Percentiles rank a stretch among this genome's conserved stretches.
Conservation (phyloP, 2,113 vertebrate species). For the Antennarius striatus region DNA sequence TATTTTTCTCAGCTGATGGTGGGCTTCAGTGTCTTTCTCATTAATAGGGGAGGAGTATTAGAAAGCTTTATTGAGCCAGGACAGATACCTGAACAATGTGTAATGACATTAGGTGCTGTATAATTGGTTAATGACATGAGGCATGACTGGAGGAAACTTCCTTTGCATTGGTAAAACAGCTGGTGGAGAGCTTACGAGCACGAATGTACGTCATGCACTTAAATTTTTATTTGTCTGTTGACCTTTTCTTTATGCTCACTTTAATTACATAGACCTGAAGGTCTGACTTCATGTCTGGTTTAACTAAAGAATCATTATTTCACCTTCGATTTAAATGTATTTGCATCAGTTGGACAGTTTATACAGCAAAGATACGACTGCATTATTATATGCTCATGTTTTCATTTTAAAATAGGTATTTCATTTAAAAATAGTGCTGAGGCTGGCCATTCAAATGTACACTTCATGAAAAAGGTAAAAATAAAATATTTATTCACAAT, state of each 20-base stretch:
- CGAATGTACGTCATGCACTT: conserved; percentile 23
- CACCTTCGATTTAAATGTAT: background rate
- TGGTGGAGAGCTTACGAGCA: conserved; percentile 3
- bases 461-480: too few relatives aligned
- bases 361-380: too few relatives aligned
- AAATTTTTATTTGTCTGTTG: conserved; percentile 6
- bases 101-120: conserved; percentile 44
- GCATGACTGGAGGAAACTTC: conserved; percentile 25
- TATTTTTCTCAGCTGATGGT: conserved; percentile 42
- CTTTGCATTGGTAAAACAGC: conserved; percentile 13
- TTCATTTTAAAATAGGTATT: too few relatives aligned
- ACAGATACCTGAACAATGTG: conserved; percentile 41
- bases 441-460: too few relatives aligned
- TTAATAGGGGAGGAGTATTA: conserved; percentile 12
- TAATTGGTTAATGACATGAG: conserved; percentile 19
- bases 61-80: conserved; percentile 47
- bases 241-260: conserved; percentile 23
- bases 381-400: too few relatives aligned
- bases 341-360: too few relatives aligned
- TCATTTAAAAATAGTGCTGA: too few relatives aligned
- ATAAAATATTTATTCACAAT: too few relatives aligned
- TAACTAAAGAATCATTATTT: background rate
- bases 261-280: background rate
- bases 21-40: conserved; percentile 39
- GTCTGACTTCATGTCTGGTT: background rate